phyloP scores from a whole-genome alignment of 92 coral and sea anemone species.

The Pocillopora meandrina region DNA sequence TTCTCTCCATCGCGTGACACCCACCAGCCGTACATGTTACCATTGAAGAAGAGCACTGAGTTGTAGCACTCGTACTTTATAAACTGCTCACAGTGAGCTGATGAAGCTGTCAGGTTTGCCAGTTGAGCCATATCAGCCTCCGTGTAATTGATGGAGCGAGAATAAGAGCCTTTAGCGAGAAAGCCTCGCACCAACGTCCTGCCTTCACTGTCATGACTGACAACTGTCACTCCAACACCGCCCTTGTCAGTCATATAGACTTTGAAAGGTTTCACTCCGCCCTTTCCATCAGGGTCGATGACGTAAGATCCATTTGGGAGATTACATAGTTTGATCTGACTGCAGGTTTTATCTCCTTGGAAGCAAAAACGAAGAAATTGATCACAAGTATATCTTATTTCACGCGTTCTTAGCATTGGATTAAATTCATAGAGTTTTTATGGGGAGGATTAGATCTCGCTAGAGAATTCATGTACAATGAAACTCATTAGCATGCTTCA shows the following conservation, averaged over 20 bases:
- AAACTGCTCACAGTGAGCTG: constrained; percentile 48
- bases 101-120: neutral
- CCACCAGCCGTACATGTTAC: constrained; percentile 38
- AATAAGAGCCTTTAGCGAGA: neutral
- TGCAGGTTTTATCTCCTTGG: no score
- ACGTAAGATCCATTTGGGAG: no score
- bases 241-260: constrained; percentile 55
- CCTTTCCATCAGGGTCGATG: no score
- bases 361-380: no score
- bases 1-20: constrained; percentile 51
- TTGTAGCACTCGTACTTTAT: constrained; percentile 33
- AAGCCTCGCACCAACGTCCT: constrained; percentile 16
- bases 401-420: no score
- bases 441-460: no score
- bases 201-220: constrained; percentile 56
- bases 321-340: no score
- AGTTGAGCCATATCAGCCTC: constrained; percentile 21
- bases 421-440: no score
- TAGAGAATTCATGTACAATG: no score
- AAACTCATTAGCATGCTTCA: no score
- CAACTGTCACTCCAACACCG: constrained; percentile 54
- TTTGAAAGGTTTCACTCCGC: constrained; percentile 4
- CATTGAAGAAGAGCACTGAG: neutral
- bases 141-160: constrained; percentile 1
- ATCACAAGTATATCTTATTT: no score